These are phyloP conservation scores for Suillia variegata DNA, from an alignment of 2,888 invertebrate species.

Conservation along the genomic window DNA sequence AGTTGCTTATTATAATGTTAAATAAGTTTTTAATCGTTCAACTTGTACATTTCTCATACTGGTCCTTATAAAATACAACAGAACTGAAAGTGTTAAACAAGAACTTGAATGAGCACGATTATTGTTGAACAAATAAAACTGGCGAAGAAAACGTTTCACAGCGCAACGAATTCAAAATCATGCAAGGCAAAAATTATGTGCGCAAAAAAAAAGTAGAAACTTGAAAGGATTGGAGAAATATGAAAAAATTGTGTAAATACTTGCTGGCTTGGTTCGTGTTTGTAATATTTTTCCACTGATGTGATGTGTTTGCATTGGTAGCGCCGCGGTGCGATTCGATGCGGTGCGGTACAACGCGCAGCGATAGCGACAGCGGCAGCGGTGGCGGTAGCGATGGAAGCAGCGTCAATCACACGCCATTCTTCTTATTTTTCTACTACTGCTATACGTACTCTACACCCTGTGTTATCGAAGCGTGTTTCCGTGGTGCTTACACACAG, in stretches of 20 bases:
- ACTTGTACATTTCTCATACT: too few species aligned
- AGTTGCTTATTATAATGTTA: too few species aligned
- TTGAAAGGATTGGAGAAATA: neutral
- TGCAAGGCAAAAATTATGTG: neutral
- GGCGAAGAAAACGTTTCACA: neutral
- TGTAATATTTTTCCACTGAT: neutral
- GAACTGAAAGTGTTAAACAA: too few species aligned
- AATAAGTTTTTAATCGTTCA: too few species aligned
- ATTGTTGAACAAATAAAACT: conserved; percentile 4
- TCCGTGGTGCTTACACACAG: neutral
- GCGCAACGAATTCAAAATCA: neutral
- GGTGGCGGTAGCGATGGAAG: neutral
- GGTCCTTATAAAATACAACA: too few species aligned
- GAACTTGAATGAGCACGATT: neutral
- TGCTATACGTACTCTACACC: neutral
- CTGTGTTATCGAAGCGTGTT: neutral
- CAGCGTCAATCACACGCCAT: conserved; percentile 1
- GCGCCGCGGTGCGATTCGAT: neutral
- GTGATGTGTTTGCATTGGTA: neutral
- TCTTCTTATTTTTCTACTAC: neutral
- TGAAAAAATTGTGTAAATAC: neutral
- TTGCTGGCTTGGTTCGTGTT: neutral
- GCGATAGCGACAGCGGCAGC: neutral
- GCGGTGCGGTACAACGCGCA: neutral
- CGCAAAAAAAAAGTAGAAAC: neutral